Evolutionary conservation across 1,140 invertebrate species (phyloP), one percentile per base, ranked within the genome.

Genomic region (Druon quercuslanigerum): DNA sequence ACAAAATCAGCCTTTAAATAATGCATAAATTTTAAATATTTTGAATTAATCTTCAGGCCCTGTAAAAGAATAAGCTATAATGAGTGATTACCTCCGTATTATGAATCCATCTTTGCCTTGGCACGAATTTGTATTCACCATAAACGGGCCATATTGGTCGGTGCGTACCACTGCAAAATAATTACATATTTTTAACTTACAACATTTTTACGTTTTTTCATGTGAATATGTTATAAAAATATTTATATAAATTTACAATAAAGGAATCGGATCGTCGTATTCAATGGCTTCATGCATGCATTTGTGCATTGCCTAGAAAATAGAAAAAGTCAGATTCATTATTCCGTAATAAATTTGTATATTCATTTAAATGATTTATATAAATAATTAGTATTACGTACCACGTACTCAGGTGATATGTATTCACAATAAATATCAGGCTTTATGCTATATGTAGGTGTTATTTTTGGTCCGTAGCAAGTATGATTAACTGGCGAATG

Each of bases 91-190:
- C 94, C 91, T 97, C 96, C 50, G 98, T 90, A 89, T 93, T 97
- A 84, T 97, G 96, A 9, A 98, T 79, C 95, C 96, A 98, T 83
- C 97, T 91, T 87, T 98, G 96, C 72, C 90, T 92, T 9, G 97
- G 97, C 52, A 97, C 76, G 90, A 95, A 98, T 74, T 91, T 92
- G 87, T 98, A 98, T 88, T 96, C 95, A 52, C 97, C 97, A 90
- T 95, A 98, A 60, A 93, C 91, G 12, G 96, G 94, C 94, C 96
- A 97, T 13, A 96, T 88, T 33, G 96, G 96, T 82, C 96, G 93
- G 89, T 97, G 96, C 50, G 93, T 88, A 51, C 96, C 96, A 91
- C 96, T 97, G 84, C 16, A 93, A 92, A 80, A 72, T 56, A 81
- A 84, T 57, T 40, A 17, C 17, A 76, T 56, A 71, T 54, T 51